phyloP scores from a whole-genome alignment of 2,113 vertebrate species.

The Ornithorhynchus anatinus region DNA sequence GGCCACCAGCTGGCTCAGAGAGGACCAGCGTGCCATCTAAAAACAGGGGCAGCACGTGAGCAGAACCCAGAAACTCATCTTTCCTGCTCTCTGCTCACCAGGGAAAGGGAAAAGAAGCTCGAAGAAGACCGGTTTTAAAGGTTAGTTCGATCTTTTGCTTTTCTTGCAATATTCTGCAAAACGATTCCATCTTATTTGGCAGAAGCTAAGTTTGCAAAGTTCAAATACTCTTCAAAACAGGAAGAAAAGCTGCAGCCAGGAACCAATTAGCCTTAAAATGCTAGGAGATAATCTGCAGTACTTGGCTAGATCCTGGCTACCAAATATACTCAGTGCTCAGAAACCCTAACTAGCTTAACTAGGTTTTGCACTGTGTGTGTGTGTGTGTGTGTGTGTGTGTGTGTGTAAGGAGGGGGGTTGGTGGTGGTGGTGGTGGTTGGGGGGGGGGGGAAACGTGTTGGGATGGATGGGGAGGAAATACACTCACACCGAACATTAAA shows the following conservation, averaged over 20 bases:
- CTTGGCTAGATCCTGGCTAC: background rate
- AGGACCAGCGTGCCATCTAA: background rate
- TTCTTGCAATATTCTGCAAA: background rate
- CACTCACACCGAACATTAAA: no score
- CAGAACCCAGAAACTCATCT: background rate
- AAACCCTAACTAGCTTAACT: slow-evolving; percentile 17
- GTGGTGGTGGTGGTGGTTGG: no score
- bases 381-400: no score
- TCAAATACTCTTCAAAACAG: slow-evolving; percentile 19
- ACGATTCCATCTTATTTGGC: slow-evolving; percentile 53
- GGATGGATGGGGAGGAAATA: no score
- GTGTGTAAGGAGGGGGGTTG: no score
- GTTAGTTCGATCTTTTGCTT: background rate
- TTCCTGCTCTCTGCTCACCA: background rate
- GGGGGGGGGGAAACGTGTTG: no score
- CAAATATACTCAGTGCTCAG: background rate
- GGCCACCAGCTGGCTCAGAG: no score
- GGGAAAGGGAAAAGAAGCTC: rapidly evolving
- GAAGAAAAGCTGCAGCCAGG: slow-evolving; percentile 12
- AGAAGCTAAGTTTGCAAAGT: slow-evolving; percentile 57
- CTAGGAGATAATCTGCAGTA: background rate
- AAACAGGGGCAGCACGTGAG: background rate
- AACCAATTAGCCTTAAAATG: no score
- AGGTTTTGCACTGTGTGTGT: background rate
- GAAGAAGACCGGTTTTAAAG: rapidly evolving